These are phyloP conservation scores for Harpegnathos saltator DNA, from an alignment of 1,140 invertebrate genomes.

Conservation along the genomic window DNA sequence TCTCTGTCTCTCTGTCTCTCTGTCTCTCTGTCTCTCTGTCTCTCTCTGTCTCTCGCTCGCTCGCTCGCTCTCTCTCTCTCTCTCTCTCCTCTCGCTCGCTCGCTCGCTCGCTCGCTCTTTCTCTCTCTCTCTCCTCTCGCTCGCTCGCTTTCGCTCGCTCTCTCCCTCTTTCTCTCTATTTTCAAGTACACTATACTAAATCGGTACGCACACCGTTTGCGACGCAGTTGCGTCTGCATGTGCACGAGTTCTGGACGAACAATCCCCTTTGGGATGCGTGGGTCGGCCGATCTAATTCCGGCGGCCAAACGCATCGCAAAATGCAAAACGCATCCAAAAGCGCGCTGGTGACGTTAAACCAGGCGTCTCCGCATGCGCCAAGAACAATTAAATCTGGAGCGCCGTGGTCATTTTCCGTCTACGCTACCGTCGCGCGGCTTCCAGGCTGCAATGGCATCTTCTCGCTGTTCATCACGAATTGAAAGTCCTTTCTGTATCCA, in stretches of 20 bases:
- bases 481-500: too few relatives aligned
- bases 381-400: background rate
- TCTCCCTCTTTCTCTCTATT: conserved; percentile 55
- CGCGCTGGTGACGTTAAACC: background rate
- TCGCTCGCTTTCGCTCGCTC: conserved; percentile 32
- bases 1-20: conserved; percentile 44
- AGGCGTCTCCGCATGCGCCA: background rate
- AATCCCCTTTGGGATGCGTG: conserved; percentile 39
- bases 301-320: background rate
- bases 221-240: conserved; percentile 32
- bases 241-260: conserved; percentile 32
- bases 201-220: conserved; percentile 43
- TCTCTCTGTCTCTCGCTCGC: too few relatives aligned
- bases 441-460: background rate
- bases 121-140: conserved; percentile 18
- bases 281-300: conserved; percentile 33
- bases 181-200: conserved; percentile 69
- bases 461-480: too few relatives aligned
- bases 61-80: conserved; percentile 25
- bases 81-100: too few relatives aligned
- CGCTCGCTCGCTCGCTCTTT: conserved; percentile 24
- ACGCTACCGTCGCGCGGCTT: background rate
- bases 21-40: conserved; percentile 53
- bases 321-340: background rate
- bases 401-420: background rate